Evolutionary conservation across 2,888 invertebrate genomes (phyloP), one percentile per base, ranked within the genome.

Genomic region (Melinaea marsaeus): DNA sequence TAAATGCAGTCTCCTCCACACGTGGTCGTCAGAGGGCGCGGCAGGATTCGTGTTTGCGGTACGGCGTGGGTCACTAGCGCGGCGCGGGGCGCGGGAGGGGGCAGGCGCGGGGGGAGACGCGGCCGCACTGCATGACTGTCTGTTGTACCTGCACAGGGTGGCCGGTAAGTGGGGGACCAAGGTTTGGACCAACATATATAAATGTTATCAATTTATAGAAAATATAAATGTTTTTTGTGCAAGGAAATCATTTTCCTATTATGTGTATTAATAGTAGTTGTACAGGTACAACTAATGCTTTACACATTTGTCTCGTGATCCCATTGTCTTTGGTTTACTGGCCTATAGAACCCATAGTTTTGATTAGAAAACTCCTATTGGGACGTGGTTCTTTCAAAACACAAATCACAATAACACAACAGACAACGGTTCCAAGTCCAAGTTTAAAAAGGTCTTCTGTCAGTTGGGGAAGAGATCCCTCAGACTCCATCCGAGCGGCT

Each of bases 401-500:
- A 35, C 35, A 22, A 42, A 46, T 34, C 13, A 58, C 13, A n/a
- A n/a, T n/a, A n/a, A n/a, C n/a, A n/a, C n/a, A n/a, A n/a, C n/a
- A 32, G 37, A 13, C 4, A 54, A 2, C 9, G 4, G 34, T 22
- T 48, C 22, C 3, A 34, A 45, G 45, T 34, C 58, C 32, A 48
- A 42, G 46, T 58, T 37, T 65, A 62, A 65, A 55, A 65, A 65
- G 67, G 48, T 13, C 57, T 68, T 9, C 66, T 68, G 42, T 58
- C 59, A 65, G 64, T 75, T 3, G 72, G 74, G 2, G 86, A 85
- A 73, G 85, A 86, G 2, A 82, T 88, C 2, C 80, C 84, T 0
- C 74, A 75, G 11, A 73, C 84, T 0, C 84, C 84, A 0, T 78
- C 86, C 13, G 91, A 92, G 69, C 86, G 89, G 51, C 77, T 92